Base-by-base conservation (phyloP, 2,113 vertebrate genomes). In the Archilochus colubris region DNA sequence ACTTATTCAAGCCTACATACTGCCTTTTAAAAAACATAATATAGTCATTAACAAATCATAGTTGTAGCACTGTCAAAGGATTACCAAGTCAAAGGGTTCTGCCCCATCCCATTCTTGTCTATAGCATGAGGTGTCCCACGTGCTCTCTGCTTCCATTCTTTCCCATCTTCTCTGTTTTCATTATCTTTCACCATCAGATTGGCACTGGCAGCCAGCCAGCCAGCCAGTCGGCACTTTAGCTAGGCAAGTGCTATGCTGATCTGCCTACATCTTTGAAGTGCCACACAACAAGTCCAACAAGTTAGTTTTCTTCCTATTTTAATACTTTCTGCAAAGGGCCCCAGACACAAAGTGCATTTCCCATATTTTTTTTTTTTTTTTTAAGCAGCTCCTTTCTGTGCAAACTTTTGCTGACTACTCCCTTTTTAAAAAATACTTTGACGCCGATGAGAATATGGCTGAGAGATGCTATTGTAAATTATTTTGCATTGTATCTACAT, bases 221-320 rank as follows among this genome's bases (percentile, higher is more conserved):
- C 93, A 94, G 15, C 64, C 76, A 61, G 61, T 50, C 85, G 0
- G 82, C 57, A 44, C 89, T 95, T 89, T 7, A 95, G 87, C 72
- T 68, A 94, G 81, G 82, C 87, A 83, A 95, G 64, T 38, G 72
- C 68, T 85, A 9, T 33, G 85, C 57, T 93, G 89, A 93, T 95
- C 38, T 27, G 48, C 68, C 83, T 73, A 67, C n/a, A 54, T 79
- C 94, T 96, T 91, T 96, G 93, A 94, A 97, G 96, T 72, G 76
- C 94, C 91, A 94, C 57, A 57, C 91, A 96, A 95, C 89, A 83
- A 93, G 94, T 81, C 91, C 73, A 86, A 69, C 92, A 68, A 94
- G 90, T 95, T 87, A 0, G 27, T 81, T 95, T 95, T 91, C 91
- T 58, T 81, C 82, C 69, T 77, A 83, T 86, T 94, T 93, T 80